Evolutionary conservation across 2,888 invertebrate species (phyloP).

Genomic region (Dynastes maya): DNA sequence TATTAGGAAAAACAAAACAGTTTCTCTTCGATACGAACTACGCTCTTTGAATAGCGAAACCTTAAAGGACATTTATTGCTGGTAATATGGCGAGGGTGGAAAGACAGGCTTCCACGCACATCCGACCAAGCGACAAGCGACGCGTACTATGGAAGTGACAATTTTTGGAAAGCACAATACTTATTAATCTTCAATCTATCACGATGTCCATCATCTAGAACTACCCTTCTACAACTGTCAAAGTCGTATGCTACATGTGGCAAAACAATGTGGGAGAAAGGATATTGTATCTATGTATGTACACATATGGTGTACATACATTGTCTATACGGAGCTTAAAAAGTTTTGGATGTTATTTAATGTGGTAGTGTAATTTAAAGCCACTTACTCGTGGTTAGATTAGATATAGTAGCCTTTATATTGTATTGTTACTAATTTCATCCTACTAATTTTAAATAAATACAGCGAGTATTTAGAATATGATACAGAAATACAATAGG

Average conservation of each 20-base stretch:
- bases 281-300: too few species aligned
- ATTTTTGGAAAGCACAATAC: conserved; percentile 38
- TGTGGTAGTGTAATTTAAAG: too few species aligned
- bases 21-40: not conserved
- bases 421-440: too few species aligned
- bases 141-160: conserved; percentile 13
- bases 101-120: not conserved
- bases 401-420: too few species aligned
- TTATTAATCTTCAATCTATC: conserved; percentile 44
- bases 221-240: conserved; percentile 36
- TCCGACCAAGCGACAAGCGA: not conserved
- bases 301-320: too few species aligned
- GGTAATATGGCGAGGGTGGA: conserved; percentile 28
- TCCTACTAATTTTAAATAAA: too few species aligned
- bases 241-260: conserved; percentile 35
- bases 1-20: conserved; percentile 35
- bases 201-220: conserved; percentile 10
- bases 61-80: not conserved
- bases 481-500: too few species aligned
- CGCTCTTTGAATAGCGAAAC: conserved; percentile 14
- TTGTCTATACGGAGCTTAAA: too few species aligned
- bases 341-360: too few species aligned
- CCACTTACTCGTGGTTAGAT: too few species aligned
- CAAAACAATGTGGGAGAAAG: not conserved
- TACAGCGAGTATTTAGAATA: too few species aligned